Evolutionary conservation across 2,888 invertebrate genomes (phyloP), one percentile per base, ranked within the genome.

Genomic region (Hemicrepidius hirtus): DNA sequence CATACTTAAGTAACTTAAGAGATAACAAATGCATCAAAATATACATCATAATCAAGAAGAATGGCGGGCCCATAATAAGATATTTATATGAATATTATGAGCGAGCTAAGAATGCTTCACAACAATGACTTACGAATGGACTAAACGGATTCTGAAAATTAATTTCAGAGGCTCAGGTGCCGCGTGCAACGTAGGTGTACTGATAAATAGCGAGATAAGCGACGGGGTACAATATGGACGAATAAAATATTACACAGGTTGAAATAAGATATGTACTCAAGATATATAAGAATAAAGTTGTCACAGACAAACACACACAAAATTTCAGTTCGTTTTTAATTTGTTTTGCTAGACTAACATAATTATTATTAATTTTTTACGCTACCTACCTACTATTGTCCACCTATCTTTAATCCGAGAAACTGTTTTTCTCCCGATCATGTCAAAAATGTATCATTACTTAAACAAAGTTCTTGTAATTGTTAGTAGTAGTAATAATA

Each of bases 131-230:
- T 77, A 81, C 79, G 77, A 80, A 81, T 77, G 80, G 77, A 77
- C 77, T 79, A 80, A 81, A 82, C 79, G 81, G 81, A 83, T 83
- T 83, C 82, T 74, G 80, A 81, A 83, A 84, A 84, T 84, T 83
- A 84, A 84, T 83, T 83, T 82, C 80, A 74, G 76, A 74, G 73
- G 72, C 77, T 82, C 82, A 81, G 82, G 82, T 83, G 82, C 80
- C 81, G 80, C 80, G 77, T 78, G 79, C 73, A 67, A 78, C 81
- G 84, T 84, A 81, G 82, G 79, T 77, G 81, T 78, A 78, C 78
- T 77, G 80, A 81, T 80, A 81, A 80, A 81, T 80, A 80, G 79
- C 68, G 76, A 79, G 79, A 79, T 79, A 80, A 76, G 73, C 70
- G 73, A 65, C 75, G 75, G 81, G 80, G 81, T 82, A 78, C 79